These are phyloP conservation scores for Esperia sulphurella DNA, from an alignment of 2,888 invertebrate species.

Conservation along the genomic window DNA sequence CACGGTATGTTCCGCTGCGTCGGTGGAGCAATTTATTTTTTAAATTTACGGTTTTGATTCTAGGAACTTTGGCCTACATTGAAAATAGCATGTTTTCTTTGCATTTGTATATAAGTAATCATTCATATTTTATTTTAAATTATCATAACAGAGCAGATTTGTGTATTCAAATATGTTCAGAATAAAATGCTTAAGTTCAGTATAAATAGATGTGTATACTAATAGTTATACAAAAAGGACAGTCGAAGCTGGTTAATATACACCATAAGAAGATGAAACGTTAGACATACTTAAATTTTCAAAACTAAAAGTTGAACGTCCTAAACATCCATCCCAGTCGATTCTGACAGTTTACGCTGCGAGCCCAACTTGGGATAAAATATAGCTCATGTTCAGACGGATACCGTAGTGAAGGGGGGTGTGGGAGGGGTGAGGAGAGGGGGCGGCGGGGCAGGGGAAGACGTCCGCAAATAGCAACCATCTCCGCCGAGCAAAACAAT, in stretches of 20 bases:
- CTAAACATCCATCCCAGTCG: conserved; percentile 57
- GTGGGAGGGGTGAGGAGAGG: conserved; percentile 22
- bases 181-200: too few species aligned
- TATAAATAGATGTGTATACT: too few species aligned
- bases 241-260: too few species aligned
- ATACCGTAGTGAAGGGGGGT: conserved; percentile 50
- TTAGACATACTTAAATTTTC: conserved; percentile 30
- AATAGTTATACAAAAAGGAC: too few species aligned
- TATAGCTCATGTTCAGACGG: conserved; percentile 74
- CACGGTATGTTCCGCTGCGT: conserved; percentile 67
- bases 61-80: neutral
- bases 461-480: conserved; percentile 74
- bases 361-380: conserved; percentile 73
- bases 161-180: too few species aligned
- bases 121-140: too few species aligned
- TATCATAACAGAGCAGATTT: too few species aligned
- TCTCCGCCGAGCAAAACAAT: conserved; percentile 73
- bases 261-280: neutral
- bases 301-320: conserved; percentile 70
- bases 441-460: conserved; percentile 29
- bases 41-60: conserved; percentile 18
- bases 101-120: neutral
- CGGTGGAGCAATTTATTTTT: conserved; percentile 58
- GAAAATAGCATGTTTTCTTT: neutral
- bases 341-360: conserved; percentile 75